phyloP scores from a whole-genome alignment of 2,113 vertebrate genomes.

The Hydrochoerus hydrochaeris region DNA sequence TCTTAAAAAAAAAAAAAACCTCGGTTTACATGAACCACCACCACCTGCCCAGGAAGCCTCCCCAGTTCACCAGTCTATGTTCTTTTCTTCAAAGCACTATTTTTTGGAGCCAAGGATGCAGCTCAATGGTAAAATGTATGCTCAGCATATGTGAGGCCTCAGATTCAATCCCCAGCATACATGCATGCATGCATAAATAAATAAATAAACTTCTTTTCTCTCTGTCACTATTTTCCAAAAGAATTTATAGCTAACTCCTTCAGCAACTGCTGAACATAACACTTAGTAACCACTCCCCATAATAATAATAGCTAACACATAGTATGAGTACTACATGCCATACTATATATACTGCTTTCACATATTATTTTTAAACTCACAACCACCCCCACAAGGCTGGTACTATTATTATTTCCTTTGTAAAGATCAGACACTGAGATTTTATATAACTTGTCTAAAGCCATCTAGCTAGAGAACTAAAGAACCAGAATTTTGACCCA shows the following conservation, averaged over 20 bases:
- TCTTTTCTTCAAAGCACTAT: constrained; percentile 41
- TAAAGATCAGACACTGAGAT: constrained; percentile 38
- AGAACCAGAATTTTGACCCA: not conserved
- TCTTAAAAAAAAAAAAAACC: not conserved
- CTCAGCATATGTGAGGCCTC: not conserved
- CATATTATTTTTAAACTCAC: constrained; percentile 64
- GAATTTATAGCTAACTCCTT: constrained; percentile 40
- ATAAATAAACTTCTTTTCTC: not conserved
- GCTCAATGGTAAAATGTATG: not conserved
- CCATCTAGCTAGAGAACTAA: not conserved
- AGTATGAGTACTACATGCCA: constrained; percentile 58
- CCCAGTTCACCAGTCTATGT: not conserved
- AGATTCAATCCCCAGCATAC: not conserved
- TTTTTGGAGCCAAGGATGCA: not conserved
- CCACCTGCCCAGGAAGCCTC: not conserved
- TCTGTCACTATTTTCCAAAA: constrained; percentile 52
- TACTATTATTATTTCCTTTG: constrained; percentile 48
- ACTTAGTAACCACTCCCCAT: constrained; percentile 51
- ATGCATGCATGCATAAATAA: no score
- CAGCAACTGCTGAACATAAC: constrained; percentile 31
- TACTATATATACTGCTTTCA: constrained; percentile 38
- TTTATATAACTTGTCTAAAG: constrained; percentile 39
- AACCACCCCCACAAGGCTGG: not conserved
- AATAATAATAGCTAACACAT: constrained; percentile 59
- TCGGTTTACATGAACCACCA: not conserved